These are phyloP conservation scores for Poecilobothrus nobilitatus DNA, from an alignment of 2,888 invertebrate genomes.

Conservation along the genomic window DNA sequence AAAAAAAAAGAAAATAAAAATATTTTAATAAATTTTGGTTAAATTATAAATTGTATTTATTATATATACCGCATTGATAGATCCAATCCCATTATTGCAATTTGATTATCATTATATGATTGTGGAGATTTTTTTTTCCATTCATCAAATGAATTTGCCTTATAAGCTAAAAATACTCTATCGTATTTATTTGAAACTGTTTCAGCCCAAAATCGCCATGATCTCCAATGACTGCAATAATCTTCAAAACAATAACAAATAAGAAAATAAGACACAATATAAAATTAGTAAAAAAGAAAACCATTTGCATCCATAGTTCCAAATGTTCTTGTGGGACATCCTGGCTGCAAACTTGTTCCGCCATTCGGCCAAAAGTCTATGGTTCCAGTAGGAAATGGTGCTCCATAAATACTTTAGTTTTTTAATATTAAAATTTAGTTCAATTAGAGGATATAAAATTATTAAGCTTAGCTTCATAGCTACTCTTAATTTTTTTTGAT, in stretches of 20 bases:
- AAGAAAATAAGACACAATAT: neutral
- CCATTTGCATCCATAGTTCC: slow-evolving; percentile 22
- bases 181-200: slow-evolving; percentile 31
- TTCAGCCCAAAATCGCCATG: slow-evolving; percentile 50
- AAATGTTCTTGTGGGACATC: slow-evolving; percentile 24
- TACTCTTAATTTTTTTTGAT: too few species aligned
- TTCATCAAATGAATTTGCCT: slow-evolving; percentile 45
- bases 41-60: neutral
- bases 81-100: slow-evolving; percentile 17
- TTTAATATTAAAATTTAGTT: too few species aligned
- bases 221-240: slow-evolving; percentile 49
- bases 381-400: slow-evolving; percentile 46
- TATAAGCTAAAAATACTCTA: slow-evolving; percentile 44
- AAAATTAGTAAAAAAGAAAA: slow-evolving; percentile 9
- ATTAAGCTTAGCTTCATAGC: too few species aligned
- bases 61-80: slow-evolving; percentile 14
- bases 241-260: slow-evolving; percentile 32
- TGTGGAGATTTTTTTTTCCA: slow-evolving; percentile 35
- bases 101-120: neutral
- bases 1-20: neutral
- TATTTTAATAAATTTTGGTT: neutral
- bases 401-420: slow-evolving; percentile 44
- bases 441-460: too few species aligned
- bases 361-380: slow-evolving; percentile 44
- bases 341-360: slow-evolving; percentile 26